Evolutionary conservation across 2,888 invertebrate genomes (phyloP), one percentile per base, ranked within the genome.

Genomic region (Osmoderma eremita): DNA sequence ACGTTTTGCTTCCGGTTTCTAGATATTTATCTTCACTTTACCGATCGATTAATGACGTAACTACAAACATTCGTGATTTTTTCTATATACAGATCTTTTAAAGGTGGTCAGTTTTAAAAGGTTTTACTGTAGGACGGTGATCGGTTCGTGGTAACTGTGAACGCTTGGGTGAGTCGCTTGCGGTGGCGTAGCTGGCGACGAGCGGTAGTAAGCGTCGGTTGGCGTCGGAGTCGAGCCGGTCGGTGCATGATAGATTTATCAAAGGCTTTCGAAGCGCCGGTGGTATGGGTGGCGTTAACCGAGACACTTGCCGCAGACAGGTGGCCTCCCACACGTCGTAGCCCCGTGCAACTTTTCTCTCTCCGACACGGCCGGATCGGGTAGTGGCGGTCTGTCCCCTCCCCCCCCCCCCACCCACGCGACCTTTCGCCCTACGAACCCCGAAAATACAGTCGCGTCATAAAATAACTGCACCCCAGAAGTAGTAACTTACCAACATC

Each of bases 281-380:
- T 10, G 50, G 53, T 36, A 53, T 38, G 53, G 68, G 69, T 68
- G 77, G 79, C 76, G 79, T 78, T 79, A 79, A 78, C 78, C 79
- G 78, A 79, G 79, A 79, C 80, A 79, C 80, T 80, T 80, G 79
- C 80, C 79, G 80, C 80, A 79, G 80, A 80, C 80, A 80, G 80
- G 80, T 80, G 79, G 79, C 79, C 79, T 78, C 79, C 78, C 79
- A 79, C 77, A 53, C 53, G 53, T 53, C 53, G 77, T 74, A 72
- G 72, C 70, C 73, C 72, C 65, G 13, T 12, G 38, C n/a, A 73
- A 70, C 69, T 70, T 69, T 66, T 69, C 69, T 71, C 65, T 58
- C 66, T 66, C 53, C 67, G 69, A 66, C n/a, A n/a, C 69, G 63
- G 68, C 66, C 66, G 30, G 30, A 30, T 30, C 30, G 30, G 30